Evolutionary conservation across 92 coral and sea anemone genomes (phyloP).

Genomic region (Bergia sp.): DNA sequence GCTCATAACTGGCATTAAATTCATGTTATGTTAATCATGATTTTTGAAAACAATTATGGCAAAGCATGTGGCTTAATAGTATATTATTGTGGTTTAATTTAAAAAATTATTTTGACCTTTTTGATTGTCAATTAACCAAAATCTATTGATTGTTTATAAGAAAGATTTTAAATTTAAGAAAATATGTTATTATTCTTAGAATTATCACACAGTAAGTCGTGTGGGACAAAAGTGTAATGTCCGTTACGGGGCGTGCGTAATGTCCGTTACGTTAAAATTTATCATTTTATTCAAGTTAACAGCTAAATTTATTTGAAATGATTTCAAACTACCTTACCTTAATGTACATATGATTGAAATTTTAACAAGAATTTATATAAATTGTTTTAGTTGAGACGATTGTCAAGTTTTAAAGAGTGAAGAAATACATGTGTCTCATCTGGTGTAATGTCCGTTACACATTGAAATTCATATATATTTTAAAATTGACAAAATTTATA

Average conservation of each 20-base stretch:
- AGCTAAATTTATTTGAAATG: conserved; percentile 31
- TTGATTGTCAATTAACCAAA: conserved; percentile 37
- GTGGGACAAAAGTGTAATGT: conserved; percentile 39
- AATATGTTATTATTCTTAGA: conserved; percentile 28
- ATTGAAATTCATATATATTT: conserved; percentile 29
- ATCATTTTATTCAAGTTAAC: conserved; percentile 33
- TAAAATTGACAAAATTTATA: conserved; percentile 34
- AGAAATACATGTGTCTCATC: conserved; percentile 38
- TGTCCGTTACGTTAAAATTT: conserved; percentile 37
- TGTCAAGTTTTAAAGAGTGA: conserved; percentile 28
- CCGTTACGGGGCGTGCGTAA: conserved; percentile 25
- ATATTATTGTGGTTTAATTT: conserved; percentile 26
- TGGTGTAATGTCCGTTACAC: conserved; percentile 39
- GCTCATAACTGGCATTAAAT: conserved; percentile 31
- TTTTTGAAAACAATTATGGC: conserved; percentile 39
- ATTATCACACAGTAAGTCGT: conserved; percentile 35
- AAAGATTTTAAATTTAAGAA: conserved; percentile 28
- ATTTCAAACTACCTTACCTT: conserved; percentile 18
- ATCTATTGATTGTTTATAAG: conserved; percentile 27
- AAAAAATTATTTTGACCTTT: conserved; percentile 21
- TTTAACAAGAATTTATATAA: conserved; percentile 25
- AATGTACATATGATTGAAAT: conserved; percentile 10
- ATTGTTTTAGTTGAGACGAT: conserved; percentile 28
- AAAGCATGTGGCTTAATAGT: conserved; percentile 40
- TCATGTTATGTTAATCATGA: conserved; percentile 32